A percentile compares a stretch with the other conserved stretches of the same genome.
Evolutionary conservation across 2,797 vertebrate species (phyloP).

Genomic region (Eulemur coronatus): DNA sequence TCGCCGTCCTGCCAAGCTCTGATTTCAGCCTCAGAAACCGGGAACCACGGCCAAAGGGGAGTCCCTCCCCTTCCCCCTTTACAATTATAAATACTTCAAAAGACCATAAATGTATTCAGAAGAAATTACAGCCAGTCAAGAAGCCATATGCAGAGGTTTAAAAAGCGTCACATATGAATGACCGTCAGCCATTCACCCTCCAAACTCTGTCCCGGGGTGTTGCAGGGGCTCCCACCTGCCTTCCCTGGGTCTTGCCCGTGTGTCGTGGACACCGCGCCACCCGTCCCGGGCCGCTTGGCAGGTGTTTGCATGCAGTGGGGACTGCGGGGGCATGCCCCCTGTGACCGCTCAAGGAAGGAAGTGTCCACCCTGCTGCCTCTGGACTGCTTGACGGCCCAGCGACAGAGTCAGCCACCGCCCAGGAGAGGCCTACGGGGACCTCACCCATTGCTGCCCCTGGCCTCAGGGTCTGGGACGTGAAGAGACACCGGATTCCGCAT

Average conservation of each 20-base stretch:
- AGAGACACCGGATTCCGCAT: neutral
- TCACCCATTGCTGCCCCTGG: fast-evolving
- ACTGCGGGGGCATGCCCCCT: fast-evolving
- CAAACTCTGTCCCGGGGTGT: fast-evolving
- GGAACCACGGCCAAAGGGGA: neutral
- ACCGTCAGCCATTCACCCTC: fast-evolving
- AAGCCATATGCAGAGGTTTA: neutral
- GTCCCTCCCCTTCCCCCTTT: neutral
- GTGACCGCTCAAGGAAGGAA: neutral
- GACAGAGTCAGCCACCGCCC: neutral
- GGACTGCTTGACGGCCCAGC: too few species aligned
- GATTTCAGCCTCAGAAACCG: neutral
- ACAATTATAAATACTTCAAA: neutral
- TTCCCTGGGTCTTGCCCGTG: neutral
- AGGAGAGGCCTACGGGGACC: neutral
- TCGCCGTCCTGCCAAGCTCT: neutral
- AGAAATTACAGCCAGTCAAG: neutral
- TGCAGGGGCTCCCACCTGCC: neutral
- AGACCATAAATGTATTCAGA: neutral
- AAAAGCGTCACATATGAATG: fast-evolving
- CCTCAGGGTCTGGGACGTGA: neutral
- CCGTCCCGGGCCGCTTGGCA: neutral
- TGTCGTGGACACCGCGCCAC: neutral
- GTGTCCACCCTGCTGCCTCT: neutral
- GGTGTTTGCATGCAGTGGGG: fast-evolving